Evolutionary conservation across 2,797 vertebrate species (phyloP).

Genomic region (Babyrousa celebensis): DNA sequence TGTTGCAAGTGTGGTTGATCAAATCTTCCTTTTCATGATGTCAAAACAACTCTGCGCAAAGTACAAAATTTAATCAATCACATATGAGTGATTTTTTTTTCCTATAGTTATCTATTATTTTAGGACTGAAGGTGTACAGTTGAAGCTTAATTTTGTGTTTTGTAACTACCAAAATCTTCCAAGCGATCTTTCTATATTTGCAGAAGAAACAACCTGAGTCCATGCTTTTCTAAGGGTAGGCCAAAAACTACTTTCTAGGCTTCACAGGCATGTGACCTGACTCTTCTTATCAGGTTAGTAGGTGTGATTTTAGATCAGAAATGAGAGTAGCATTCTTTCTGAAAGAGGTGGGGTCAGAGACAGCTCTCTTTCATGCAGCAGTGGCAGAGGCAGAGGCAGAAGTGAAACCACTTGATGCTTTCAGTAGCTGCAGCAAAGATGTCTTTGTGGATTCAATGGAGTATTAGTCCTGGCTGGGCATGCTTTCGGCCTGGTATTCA

Average conservation of each 20-base stretch:
- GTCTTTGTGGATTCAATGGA: too few relatives aligned
- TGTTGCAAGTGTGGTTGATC: background rate
- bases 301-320: background rate
- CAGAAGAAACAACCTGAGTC: fast-evolving
- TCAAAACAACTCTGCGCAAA: background rate
- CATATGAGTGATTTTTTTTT: background rate
- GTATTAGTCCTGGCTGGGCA: fast-evolving
- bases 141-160: conserved; percentile 17
- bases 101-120: background rate
- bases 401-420: background rate
- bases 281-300: fast-evolving
- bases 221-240: background rate
- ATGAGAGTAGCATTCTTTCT: background rate
- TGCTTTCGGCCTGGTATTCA: background rate
- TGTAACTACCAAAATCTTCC: background rate
- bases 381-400: background rate
- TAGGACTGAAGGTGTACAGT: background rate
- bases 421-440: background rate
- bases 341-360: background rate
- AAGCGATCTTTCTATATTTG: background rate
- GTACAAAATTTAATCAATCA: background rate
- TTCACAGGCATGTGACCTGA: background rate
- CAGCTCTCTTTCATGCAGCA: background rate
- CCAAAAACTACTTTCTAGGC: background rate
- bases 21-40: background rate